These are phyloP conservation scores for Sphinx pinastri DNA, from an alignment of 2,888 invertebrate genomes.

Conservation along the genomic window DNA sequence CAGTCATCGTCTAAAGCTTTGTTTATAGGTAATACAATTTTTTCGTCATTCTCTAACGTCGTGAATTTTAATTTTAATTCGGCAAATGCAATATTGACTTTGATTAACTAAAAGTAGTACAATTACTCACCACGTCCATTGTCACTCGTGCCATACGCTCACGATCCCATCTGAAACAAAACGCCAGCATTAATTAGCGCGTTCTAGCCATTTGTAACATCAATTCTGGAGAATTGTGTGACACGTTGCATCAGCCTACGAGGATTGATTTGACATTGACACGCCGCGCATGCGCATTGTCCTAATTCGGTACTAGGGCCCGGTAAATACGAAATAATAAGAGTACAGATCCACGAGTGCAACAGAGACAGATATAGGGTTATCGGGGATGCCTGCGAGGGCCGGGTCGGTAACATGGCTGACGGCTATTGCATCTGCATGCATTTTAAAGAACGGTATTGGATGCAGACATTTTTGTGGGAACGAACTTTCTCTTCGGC, in stretches of 20 bases:
- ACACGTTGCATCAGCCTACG: constrained; percentile 78
- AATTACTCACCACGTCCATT: constrained; percentile 38
- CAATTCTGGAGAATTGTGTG: constrained; percentile 51
- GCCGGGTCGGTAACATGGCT: constrained; percentile 75
- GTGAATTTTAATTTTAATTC: constrained; percentile 15
- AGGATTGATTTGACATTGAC: constrained; percentile 84
- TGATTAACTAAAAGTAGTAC: background rate
- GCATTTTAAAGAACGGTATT: constrained; percentile 57
- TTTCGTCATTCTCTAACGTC: background rate
- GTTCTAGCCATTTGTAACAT: constrained; percentile 42
- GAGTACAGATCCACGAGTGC: constrained; percentile 43
- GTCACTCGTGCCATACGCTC: constrained; percentile 40
- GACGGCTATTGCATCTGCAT: constrained; percentile 75
- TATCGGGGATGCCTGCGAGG: constrained; percentile 49
- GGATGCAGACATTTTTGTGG: constrained; percentile 49
- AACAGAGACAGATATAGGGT: constrained; percentile 55
- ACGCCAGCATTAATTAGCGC: constrained; percentile 48
- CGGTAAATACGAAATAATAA: constrained; percentile 51
- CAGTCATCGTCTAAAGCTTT: background rate
- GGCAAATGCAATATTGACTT: background rate
- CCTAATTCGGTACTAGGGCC: constrained; percentile 71
- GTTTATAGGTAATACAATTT: background rate
- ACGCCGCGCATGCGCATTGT: constrained; percentile 79
- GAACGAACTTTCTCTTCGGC: constrained; percentile 43
- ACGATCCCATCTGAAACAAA: constrained; percentile 50